phyloP scores from a whole-genome alignment of 2,888 invertebrate genomes.

The Philereme vetulata region DNA sequence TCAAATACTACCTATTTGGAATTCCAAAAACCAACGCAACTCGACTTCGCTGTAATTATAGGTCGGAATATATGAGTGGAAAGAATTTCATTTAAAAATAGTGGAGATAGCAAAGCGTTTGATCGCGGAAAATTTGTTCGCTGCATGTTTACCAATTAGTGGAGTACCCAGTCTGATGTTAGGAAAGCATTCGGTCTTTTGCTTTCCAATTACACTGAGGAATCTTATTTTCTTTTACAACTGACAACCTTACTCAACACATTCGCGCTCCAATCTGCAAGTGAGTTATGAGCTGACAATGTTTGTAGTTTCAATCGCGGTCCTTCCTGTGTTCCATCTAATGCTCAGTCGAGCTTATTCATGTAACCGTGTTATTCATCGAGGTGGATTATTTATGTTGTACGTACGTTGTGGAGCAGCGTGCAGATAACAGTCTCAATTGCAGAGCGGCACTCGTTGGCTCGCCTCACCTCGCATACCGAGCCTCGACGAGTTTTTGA shows the following conservation, averaged over 20 bases:
- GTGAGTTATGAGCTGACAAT: conserved; percentile 43
- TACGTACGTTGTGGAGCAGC: conserved; percentile 53
- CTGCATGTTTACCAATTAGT: conserved; percentile 75
- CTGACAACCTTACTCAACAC: conserved; percentile 61
- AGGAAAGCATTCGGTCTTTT: conserved; percentile 35
- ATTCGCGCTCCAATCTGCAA: conserved; percentile 43
- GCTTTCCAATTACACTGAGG: conserved; percentile 22
- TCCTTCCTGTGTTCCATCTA: conserved; percentile 44
- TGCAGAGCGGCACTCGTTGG: conserved; percentile 74
- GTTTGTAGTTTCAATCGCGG: conserved; percentile 55
- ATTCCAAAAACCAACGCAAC: conserved; percentile 61
- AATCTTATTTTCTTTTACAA: conserved; percentile 48
- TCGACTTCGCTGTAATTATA: conserved; percentile 58
- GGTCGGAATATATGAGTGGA: conserved; percentile 68
- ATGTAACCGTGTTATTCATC: conserved; percentile 64
- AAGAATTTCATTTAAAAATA: conserved; percentile 80
- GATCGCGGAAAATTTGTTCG: conserved; percentile 59
- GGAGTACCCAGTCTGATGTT: conserved; percentile 42
- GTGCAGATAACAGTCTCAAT: conserved; percentile 78
- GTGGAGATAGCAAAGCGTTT: conserved; percentile 52
- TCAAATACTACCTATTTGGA: conserved; percentile 64
- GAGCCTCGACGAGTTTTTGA: conserved; percentile 82
- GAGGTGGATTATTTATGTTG: conserved; percentile 53
- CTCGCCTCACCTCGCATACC: conserved; percentile 73
- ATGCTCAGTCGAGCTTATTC: conserved; percentile 50